Conservation (phyloP, 2,888 invertebrate genomes). For the Lasioglossum morio region DNA sequence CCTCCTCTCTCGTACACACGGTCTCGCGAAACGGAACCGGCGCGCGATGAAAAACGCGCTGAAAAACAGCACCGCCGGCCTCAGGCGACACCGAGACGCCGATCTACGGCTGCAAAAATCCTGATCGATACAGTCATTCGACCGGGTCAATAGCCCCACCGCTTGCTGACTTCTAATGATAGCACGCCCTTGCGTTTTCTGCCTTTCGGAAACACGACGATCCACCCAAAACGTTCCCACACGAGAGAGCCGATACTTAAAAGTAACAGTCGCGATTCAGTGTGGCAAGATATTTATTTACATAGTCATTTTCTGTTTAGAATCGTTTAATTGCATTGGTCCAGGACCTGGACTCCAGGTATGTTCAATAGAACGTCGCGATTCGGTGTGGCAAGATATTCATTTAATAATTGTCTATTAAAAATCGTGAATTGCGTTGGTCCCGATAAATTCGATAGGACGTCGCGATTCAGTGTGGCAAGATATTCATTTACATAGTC, state of each 20-base stretch:
- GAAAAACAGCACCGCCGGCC: background rate
- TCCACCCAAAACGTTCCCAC: background rate
- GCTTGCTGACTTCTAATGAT: background rate
- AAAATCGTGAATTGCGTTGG: too few species aligned
- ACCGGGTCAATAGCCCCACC: background rate
- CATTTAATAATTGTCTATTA: too few species aligned
- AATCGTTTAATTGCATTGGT: too few species aligned
- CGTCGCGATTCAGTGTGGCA: too few species aligned
- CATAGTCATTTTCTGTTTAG: too few species aligned
- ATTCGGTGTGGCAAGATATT: too few species aligned
- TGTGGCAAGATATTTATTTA: too few species aligned
- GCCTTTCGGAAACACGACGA: background rate
- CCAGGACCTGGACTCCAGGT: too few species aligned
- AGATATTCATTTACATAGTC: too few species aligned
- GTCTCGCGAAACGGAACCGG: background rate
- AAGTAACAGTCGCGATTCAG: too few species aligned
- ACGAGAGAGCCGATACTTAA: background rate
- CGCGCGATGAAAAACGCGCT: slow-evolving; percentile 14
- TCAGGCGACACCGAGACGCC: background rate
- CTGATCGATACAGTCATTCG: slow-evolving; percentile 13
- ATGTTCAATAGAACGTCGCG: too few species aligned
- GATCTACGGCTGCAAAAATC: slow-evolving; percentile 4
- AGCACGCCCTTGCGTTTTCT: background rate
- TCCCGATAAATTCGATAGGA: too few species aligned
- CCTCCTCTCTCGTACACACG: background rate